Conservation (phyloP, 2,113 vertebrate species). For the Neotragus moschatus region DNA sequence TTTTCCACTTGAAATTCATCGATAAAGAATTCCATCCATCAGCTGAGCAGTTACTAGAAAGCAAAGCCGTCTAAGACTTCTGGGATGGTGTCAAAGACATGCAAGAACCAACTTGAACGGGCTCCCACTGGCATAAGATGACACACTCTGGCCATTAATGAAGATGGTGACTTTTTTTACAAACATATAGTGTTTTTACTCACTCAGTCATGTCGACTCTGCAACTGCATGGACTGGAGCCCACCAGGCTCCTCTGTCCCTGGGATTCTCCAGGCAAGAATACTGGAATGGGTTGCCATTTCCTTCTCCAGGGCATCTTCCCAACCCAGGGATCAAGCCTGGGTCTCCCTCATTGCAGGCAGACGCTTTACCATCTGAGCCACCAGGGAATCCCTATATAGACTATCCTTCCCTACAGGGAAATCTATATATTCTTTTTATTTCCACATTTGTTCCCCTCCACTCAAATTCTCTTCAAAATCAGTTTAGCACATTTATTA, state of each 20-base stretch:
- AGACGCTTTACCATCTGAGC: not conserved
- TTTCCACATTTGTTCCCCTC: not conserved
- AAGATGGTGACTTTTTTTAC: not conserved
- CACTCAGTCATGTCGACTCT: not conserved
- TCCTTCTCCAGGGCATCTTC: not conserved
- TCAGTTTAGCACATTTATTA: not conserved
- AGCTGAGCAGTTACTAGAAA: not conserved
- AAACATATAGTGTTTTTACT: not conserved
- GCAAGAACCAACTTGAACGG: rapidly evolving
- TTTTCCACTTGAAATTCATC: not conserved
- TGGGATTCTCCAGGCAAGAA: not conserved
- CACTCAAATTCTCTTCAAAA: not conserved
- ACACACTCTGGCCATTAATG: too few relatives aligned
- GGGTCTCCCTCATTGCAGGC: rapidly evolving
- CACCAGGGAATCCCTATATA: not conserved
- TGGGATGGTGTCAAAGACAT: not conserved
- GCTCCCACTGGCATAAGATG: not conserved
- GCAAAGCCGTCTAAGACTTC: too few relatives aligned
- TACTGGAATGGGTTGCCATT: not conserved
- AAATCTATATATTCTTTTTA: not conserved
- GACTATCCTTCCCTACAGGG: not conserved
- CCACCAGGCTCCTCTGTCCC: not conserved
- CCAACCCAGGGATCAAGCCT: rapidly evolving
- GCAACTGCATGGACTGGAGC: rapidly evolving
- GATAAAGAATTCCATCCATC: not conserved